phyloP scores from a whole-genome alignment of 2,888 invertebrate genomes.

The Crematogaster levior region DNA sequence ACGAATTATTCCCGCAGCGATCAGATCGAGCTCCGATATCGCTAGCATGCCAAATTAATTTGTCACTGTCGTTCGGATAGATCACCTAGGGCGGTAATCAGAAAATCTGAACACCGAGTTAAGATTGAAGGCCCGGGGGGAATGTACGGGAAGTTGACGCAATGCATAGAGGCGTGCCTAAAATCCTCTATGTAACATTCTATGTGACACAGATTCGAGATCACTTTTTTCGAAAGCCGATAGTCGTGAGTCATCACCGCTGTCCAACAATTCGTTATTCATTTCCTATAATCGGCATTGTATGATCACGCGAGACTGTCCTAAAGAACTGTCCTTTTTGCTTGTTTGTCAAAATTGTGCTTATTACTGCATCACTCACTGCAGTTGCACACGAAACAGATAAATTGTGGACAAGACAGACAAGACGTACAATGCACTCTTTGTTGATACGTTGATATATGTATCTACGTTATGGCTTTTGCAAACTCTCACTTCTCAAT shows the following conservation, averaged over 20 bases:
- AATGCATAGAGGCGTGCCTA: constrained; percentile 72
- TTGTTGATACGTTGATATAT: not conserved
- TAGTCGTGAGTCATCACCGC: constrained; percentile 58
- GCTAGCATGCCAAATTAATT: constrained; percentile 39
- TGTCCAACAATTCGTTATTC: constrained; percentile 11
- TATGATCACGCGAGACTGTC: not conserved
- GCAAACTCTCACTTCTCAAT: not conserved
- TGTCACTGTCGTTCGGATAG: not conserved
- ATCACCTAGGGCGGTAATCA: constrained; percentile 58
- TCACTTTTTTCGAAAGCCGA: constrained; percentile 74
- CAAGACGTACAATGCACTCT: not conserved
- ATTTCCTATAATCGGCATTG: not conserved
- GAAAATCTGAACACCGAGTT: constrained; percentile 62
- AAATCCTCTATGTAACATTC: constrained; percentile 74
- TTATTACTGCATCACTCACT: not conserved
- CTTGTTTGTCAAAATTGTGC: not conserved
- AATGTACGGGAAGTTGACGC: constrained; percentile 63
- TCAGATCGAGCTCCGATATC: constrained; percentile 8
- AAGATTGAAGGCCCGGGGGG: constrained; percentile 60
- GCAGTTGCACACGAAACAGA: no score
- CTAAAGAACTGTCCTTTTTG: not conserved
- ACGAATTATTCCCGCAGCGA: constrained; percentile 50
- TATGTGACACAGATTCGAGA: constrained; percentile 74
- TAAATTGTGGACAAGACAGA: not conserved
- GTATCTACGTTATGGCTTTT: not conserved